Conservation (phyloP, 2,113 vertebrate species). For the Todiramphus chloris region DNA sequence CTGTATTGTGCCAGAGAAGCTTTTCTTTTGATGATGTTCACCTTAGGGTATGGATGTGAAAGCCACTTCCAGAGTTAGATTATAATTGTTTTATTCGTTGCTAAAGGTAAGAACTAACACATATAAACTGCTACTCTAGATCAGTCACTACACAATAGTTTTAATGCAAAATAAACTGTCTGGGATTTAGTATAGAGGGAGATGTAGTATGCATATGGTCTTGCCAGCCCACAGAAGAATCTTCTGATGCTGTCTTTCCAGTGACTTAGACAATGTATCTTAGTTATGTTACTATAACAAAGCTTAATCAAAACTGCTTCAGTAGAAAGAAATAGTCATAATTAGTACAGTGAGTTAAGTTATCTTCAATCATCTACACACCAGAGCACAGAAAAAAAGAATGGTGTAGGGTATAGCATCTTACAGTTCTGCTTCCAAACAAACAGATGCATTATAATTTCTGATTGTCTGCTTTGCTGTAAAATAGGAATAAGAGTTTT, state of each 20-base stretch:
- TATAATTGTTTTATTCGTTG: background rate
- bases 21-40: background rate
- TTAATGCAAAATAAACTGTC: background rate
- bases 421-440: background rate
- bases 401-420: background rate
- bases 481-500: background rate
- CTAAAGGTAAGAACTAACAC: background rate
- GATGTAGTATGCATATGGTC: no score
- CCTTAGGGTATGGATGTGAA: background rate
- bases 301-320: background rate
- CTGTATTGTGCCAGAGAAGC: background rate
- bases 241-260: background rate
- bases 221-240: background rate
- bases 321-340: background rate
- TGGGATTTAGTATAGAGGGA: background rate
- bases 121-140: background rate
- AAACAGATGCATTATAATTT: background rate
- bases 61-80: background rate
- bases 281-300: background rate
- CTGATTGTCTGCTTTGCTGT: background rate
- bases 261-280: background rate
- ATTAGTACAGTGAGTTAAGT: background rate
- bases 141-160: background rate
- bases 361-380: background rate
- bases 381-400: background rate